Percentiles rank a stretch among this genome's conserved stretches.
Evolutionary conservation across 2,797 vertebrate genomes (phyloP).

Genomic region (Prionace glauca): DNA sequence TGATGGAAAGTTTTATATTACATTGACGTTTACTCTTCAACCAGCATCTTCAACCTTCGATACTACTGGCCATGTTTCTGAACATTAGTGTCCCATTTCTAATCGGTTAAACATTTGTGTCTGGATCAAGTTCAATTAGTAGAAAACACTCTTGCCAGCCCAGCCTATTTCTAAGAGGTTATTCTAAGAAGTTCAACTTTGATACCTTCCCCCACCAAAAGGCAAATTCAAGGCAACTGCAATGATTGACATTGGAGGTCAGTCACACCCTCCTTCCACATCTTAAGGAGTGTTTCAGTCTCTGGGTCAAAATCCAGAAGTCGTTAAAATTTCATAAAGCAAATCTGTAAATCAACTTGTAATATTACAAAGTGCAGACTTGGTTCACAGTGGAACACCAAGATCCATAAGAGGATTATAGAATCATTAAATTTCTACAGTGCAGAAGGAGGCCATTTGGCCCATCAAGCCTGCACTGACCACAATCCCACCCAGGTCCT

Average conservation of each 20-base stretch:
- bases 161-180: neutral
- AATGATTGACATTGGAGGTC: neutral
- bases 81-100: neutral
- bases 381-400: neutral
- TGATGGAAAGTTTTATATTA: neutral
- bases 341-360: neutral
- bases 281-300: neutral
- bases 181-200: neutral
- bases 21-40: neutral
- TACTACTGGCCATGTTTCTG: neutral
- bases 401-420: neutral
- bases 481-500: too few species aligned
- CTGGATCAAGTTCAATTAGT: neutral
- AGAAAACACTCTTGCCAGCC: neutral
- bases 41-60: too few species aligned
- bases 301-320: neutral
- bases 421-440: too few species aligned
- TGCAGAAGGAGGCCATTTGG: too few species aligned
- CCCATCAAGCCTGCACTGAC: too few species aligned
- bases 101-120: neutral
- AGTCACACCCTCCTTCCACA: neutral
- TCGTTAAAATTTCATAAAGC: neutral
- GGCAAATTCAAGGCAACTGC: neutral
- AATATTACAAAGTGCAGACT: neutral
- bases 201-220: neutral